Evolutionary conservation across 2,113 vertebrate genomes (phyloP), one percentile per base, ranked within the genome.

Genomic region (Brevimyrus niger): DNA sequence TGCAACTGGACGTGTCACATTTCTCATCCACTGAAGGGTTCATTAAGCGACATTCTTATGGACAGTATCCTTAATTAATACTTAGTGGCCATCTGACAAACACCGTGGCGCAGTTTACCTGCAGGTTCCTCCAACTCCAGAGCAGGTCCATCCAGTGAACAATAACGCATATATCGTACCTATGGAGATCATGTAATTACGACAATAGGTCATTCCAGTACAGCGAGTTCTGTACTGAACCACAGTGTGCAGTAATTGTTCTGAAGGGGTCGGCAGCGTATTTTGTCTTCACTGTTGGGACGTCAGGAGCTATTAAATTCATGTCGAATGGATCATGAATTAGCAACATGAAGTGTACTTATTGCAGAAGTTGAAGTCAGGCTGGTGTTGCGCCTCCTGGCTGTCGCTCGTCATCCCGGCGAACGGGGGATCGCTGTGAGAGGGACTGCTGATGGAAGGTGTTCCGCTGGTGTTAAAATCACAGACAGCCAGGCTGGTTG

Each of bases 71-170:
- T 96, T 91, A 95, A 96, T 96, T 95, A 51, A 51, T 92, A 90
- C 88, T 94, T 96, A 96, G 96, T 95, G 95, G 94, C 94, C 94
- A 94, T 93, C 95, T 95, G 95, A 96, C 95, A 96, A 95, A 95
- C 95, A 94, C 93, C 93, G 92, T 92, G 65, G 91, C 90, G 92
- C 91, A 93, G 92, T 92, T 94, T 93, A 91, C 91, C 93, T 92
- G 92, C 92, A 92, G 88, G 93, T 93, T 92, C 89, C 90, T 93
- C 88, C 91, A 27, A 51, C 61, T 65, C 55, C 82, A 88, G 85
- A 35, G 83, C 89, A 15, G 69, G 69, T 38, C 31, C 69, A 19
- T n/a, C 10, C n/a, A 76, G 69, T 76, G 11, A 23, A 38, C 15
- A 27, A 38, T 76, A 15, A 38, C 13, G 19, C 69, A 38, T 38